Evolutionary conservation across 2,797 vertebrate species (phyloP), one percentile per base, ranked within the genome.

Genomic region (Selene dorsalis): DNA sequence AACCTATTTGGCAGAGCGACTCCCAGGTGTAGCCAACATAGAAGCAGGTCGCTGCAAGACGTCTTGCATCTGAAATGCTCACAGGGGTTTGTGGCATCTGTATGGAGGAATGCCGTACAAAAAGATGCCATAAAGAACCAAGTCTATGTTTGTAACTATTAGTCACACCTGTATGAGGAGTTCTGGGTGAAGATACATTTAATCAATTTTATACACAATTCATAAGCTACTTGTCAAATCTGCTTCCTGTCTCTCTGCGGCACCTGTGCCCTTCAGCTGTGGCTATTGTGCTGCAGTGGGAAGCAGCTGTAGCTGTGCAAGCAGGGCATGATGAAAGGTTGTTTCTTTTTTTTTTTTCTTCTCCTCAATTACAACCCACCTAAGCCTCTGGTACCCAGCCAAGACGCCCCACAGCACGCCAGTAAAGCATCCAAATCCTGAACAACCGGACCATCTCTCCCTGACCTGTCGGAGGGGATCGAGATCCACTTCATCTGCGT

Each of bases 291-390:
- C 86, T 89, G 89, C 86, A 88, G 81, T 81, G 84, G 79, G 73
- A 91, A 91, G 91, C 84, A 84, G 82, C 86, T 73, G 77, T 83
- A 79, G 79, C 80, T 18, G 28, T 50, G 74, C 80, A 73, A 76
- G 79, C 56, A 62, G 45, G 43, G 76, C 77, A 77, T 62, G 78
- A 92, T 91, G 79, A 93, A 92, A 90, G 63, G 58, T 85, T 60
- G 41, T 69, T 82, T 78, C 39, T 78, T 76, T 62, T 22, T 70
- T 56, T 56, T 11, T 38, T 17, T 70, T 38, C 26, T 65, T 87
- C 78, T 61, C 82, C 85, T 93, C 90, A 89, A 93, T 93, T 91
- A 92, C 88, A 93, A 85, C 84, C 90, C 88, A 90, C 83, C 89
- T 90, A 84, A 61, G 62, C 71, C 71, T 72, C 87, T 88, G 72